phyloP scores from a whole-genome alignment of 2,797 vertebrate species.

The Mallotus villosus region DNA sequence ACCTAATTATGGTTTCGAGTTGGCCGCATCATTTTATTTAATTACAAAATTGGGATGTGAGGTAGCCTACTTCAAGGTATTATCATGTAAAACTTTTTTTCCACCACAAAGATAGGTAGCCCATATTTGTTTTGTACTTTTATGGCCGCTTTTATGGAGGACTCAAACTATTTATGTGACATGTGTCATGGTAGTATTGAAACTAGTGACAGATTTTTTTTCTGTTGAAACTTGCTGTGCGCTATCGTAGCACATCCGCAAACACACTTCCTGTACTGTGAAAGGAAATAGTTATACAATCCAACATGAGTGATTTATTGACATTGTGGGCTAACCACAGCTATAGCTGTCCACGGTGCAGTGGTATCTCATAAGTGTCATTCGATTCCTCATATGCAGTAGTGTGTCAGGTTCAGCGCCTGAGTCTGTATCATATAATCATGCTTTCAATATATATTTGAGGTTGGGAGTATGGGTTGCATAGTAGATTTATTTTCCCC shows the following conservation, averaged over 20 bases:
- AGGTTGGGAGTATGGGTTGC: background rate
- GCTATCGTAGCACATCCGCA: background rate
- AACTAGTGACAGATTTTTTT: too few species aligned
- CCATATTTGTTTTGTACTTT: too few species aligned
- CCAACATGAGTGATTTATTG: background rate
- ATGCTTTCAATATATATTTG: background rate
- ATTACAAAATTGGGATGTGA: too few species aligned
- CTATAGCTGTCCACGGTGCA: background rate
- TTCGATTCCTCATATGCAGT: background rate
- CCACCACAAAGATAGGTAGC: too few species aligned
- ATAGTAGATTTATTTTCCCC: background rate
- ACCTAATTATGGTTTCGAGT: background rate
- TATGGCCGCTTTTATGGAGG: too few species aligned
- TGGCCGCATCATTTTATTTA: background rate
- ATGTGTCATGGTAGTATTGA: too few species aligned
- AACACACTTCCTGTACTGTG: conserved; percentile 6
- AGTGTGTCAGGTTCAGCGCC: too few species aligned
- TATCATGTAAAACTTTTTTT: too few species aligned
- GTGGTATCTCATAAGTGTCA: background rate
- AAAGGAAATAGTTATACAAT: conserved; percentile 1
- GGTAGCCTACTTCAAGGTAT: too few species aligned
- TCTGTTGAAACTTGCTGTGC: background rate
- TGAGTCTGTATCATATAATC: background rate
- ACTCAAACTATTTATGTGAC: too few species aligned
- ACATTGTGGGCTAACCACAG: background rate